phyloP scores from a whole-genome alignment of 2,888 invertebrate species.

The Drosophila atroscutellata region DNA sequence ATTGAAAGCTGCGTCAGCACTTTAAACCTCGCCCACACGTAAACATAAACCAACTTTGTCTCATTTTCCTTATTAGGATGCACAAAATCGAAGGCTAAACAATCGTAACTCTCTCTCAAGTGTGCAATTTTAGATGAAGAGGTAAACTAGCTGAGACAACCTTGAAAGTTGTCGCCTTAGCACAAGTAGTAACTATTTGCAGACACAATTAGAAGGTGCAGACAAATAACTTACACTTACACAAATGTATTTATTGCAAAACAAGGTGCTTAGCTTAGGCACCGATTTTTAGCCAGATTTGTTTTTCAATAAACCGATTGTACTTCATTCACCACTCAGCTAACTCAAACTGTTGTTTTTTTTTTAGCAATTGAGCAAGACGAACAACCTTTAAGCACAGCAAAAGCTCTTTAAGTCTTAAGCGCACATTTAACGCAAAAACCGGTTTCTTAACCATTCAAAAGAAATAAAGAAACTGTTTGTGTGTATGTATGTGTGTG shows the following conservation, averaged over 20 bases:
- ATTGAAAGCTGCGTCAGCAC: conserved; percentile 29
- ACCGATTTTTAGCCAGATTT: conserved; percentile 1
- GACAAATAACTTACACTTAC: not conserved
- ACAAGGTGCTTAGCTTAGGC: conserved; percentile 6
- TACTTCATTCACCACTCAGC: conserved; percentile 42
- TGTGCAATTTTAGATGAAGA: conserved; percentile 17
- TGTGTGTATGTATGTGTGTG: not conserved
- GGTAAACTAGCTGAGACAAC: conserved; percentile 12
- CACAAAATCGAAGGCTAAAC: not conserved
- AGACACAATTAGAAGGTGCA: not conserved
- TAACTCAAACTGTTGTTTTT: conserved; percentile 41
- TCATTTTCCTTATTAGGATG: conserved; percentile 27
- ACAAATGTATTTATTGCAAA: not conserved
- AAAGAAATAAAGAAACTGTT: conserved; percentile 24
- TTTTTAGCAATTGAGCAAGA: conserved; percentile 31
- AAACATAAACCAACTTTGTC: conserved; percentile 13
- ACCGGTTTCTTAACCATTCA: conserved; percentile 52
- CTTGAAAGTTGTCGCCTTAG: conserved; percentile 31
- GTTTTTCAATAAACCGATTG: conserved; percentile 3
- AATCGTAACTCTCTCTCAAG: not conserved
- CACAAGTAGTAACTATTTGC: conserved; percentile 1
- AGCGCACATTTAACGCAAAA: conserved; percentile 36
- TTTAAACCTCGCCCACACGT: conserved; percentile 33
- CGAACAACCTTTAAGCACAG: conserved; percentile 29
- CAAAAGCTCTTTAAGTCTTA: conserved; percentile 50